Percentiles rank a stretch among this genome's conserved stretches.
Evolutionary conservation across 2,888 invertebrate genomes (phyloP).

Genomic region (Lutraria lutraria): DNA sequence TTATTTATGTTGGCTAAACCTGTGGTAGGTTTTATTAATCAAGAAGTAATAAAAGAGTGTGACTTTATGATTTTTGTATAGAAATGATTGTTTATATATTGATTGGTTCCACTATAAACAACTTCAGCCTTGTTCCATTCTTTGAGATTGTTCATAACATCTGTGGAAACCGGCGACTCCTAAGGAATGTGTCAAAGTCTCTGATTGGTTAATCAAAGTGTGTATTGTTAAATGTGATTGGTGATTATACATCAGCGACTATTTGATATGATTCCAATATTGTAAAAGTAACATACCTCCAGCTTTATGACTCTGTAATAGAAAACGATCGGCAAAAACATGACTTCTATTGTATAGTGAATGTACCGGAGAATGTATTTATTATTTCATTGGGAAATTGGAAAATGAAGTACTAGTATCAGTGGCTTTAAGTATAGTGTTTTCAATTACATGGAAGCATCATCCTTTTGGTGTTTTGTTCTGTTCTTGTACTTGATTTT

Average conservation of each 20-base stretch:
- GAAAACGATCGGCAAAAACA: neutral
- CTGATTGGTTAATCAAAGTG: slow-evolving; percentile 30
- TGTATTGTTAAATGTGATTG: slow-evolving; percentile 22
- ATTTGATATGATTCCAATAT: slow-evolving; percentile 30
- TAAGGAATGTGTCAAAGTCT: slow-evolving; percentile 12
- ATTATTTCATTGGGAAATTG: slow-evolving; percentile 13
- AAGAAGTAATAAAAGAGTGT: slow-evolving; percentile 6
- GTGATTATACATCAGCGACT: slow-evolving; percentile 3
- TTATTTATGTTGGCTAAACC: slow-evolving; percentile 25
- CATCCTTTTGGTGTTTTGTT: neutral
- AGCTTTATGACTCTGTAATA: slow-evolving; percentile 38
- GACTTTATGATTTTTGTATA: slow-evolving; percentile 6
- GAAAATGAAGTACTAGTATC: slow-evolving; percentile 1
- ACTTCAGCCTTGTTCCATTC: slow-evolving; percentile 10
- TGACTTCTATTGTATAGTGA: neutral
- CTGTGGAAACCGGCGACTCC: neutral
- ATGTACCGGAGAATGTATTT: neutral
- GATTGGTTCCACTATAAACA: slow-evolving; percentile 22
- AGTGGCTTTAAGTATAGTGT: neutral
- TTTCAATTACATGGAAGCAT: neutral
- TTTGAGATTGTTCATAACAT: slow-evolving; percentile 16
- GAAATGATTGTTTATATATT: slow-evolving; percentile 33
- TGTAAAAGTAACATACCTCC: slow-evolving; percentile 3
- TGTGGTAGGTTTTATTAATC: neutral
- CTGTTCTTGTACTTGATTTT: neutral